Conservation (phyloP, 2,888 invertebrate genomes). For the Drosophila peninsularis region DNA sequence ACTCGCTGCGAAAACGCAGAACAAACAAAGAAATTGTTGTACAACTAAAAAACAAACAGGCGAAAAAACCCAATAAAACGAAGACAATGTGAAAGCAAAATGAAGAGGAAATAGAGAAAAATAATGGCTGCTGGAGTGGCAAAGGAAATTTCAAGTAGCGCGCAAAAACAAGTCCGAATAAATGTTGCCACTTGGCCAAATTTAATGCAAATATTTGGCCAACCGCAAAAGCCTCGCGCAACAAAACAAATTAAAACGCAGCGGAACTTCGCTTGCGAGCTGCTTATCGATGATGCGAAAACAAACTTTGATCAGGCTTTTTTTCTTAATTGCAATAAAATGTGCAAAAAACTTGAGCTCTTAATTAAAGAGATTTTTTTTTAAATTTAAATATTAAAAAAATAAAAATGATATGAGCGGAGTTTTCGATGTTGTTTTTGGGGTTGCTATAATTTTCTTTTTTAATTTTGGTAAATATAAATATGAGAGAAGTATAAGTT, state of each 20-base stretch:
- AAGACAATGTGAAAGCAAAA: constrained; percentile 55
- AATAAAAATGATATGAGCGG: too few relatives aligned
- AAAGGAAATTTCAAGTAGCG: constrained; percentile 15
- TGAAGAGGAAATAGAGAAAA: constrained; percentile 64
- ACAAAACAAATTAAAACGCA: constrained; percentile 20
- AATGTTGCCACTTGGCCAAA: constrained; percentile 78
- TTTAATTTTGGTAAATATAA: too few relatives aligned
- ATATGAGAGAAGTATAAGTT: too few relatives aligned
- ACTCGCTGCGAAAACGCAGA: constrained; percentile 76
- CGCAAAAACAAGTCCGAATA: constrained; percentile 31
- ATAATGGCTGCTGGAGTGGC: constrained; percentile 23
- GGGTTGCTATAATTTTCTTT: too few relatives aligned
- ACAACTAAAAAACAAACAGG: constrained; percentile 48
- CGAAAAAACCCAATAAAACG: neutral
- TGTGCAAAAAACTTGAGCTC: neutral
- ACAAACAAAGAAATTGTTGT: constrained; percentile 78
- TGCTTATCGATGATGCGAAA: neutral
- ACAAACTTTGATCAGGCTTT: neutral
- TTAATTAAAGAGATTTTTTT: neutral
- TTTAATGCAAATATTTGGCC: constrained; percentile 76
- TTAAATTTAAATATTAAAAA: too few relatives aligned
- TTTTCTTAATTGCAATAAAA: neutral
- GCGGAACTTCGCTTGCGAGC: neutral
- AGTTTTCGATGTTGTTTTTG: too few relatives aligned
- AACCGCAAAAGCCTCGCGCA: constrained; percentile 44